Base-by-base conservation (phyloP, 30 jellyfish, hydroid and myxozoan genomes). In the Aurelia sp. region DNA sequence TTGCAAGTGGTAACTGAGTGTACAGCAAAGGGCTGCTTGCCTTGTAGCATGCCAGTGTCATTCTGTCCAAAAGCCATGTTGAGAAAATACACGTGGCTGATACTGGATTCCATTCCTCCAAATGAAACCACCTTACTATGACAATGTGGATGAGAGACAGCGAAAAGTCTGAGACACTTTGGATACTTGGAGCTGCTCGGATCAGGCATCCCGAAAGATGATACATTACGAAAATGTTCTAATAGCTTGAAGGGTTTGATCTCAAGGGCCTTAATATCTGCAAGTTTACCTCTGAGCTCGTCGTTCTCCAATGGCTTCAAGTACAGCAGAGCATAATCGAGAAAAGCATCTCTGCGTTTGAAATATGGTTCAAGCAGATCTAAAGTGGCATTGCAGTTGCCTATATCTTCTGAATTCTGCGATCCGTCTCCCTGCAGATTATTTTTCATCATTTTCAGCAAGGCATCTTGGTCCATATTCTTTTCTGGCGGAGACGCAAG, bases 1-100 rank as follows among this genome's bases (percentile, higher is more conserved):
- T n/a, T n/a, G 76, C 76, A 66, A 27, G 76, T n/a, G n/a, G 76
- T 66, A 27, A 66, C 76, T 66, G 76, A 66, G 41, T 66, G 76
- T 66, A 5, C 44, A 15, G 20, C 13, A 27, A 66, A 66, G 1
- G 76, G 76, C 57, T 66, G n/a, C 20, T 66, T 66, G 44, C 76
- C 76, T 38, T 47, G 52, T 22, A 66, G 76, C 76, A 66, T 66
- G 33, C 76, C 76, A 66, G 76, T 66, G 76, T 66, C 76, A 22
- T 66, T 66, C 48, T 66, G 76, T 66, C 76, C 76, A 66, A 21
- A 66, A 18, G 76, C 48, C 76, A 66, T 66, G 76, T 27, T 66
- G 17, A 66, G 44, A 47, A 66, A 66, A 9, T 66, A 66, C 18
- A 20, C 76, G 44, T 66, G 76, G 48, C 20, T 16, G 20, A 66